These are phyloP conservation scores for Nebria ingens DNA, from an alignment of 1,140 invertebrate genomes.

Conservation along the genomic window DNA sequence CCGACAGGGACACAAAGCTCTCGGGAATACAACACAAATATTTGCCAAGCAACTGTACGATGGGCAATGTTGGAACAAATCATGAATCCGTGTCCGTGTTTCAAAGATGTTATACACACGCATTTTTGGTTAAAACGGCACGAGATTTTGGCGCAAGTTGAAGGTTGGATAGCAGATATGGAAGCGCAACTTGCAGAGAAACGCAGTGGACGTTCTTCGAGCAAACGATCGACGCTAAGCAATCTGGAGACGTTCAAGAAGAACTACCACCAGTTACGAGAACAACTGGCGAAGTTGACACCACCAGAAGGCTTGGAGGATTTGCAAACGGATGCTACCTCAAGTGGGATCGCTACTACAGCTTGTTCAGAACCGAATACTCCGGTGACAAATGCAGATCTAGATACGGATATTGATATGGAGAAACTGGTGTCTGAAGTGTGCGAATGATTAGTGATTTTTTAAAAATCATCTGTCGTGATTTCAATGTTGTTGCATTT, in stretches of 20 bases:
- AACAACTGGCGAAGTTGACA: constrained; percentile 68
- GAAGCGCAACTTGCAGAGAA: constrained; percentile 64
- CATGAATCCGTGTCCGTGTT: constrained; percentile 81
- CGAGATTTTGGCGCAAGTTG: constrained; percentile 80
- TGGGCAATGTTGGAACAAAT: constrained; percentile 96
- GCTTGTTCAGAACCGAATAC: not conserved
- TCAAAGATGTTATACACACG: constrained; percentile 84
- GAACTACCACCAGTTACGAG: constrained; percentile 60
- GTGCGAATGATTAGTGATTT: constrained; percentile 41
- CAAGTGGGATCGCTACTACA: not conserved
- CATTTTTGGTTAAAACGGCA: constrained; percentile 93
- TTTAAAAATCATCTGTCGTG: constrained; percentile 11
- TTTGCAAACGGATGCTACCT: constrained; percentile 44
- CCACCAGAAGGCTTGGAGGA: constrained; percentile 62
- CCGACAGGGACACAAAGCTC: constrained; percentile 78
- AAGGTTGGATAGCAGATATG: constrained; percentile 82
- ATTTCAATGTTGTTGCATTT: constrained; percentile 11
- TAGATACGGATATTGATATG: constrained; percentile 56
- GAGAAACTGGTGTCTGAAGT: constrained; percentile 64
- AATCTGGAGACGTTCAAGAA: constrained; percentile 22
- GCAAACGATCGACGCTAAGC: constrained; percentile 17
- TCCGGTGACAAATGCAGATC: constrained; percentile 5
- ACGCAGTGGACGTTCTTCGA: constrained; percentile 47
- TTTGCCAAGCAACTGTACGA: constrained; percentile 87
- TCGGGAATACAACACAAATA: constrained; percentile 91